phyloP scores from a whole-genome alignment of 2,113 vertebrate species.

The Equus przewalskii region DNA sequence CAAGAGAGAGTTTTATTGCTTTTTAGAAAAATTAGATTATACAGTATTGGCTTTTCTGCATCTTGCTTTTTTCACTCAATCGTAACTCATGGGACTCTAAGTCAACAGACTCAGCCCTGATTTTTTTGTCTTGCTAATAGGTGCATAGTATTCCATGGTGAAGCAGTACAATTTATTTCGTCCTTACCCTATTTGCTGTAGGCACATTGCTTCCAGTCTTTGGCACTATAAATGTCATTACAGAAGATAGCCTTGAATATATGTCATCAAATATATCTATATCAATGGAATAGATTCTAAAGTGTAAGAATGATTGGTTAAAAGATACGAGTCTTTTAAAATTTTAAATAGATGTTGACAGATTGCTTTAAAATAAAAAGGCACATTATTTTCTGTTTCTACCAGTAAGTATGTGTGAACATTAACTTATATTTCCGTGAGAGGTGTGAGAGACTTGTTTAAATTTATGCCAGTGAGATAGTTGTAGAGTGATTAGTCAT shows the following conservation, averaged over 20 bases:
- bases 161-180: background rate
- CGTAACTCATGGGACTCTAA: background rate
- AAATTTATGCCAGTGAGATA: background rate
- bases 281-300: background rate
- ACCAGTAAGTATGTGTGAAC: background rate
- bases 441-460: background rate
- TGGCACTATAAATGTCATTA: background rate
- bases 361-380: slow-evolving; percentile 5
- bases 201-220: background rate
- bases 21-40: slow-evolving; percentile 38
- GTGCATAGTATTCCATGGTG: background rate
- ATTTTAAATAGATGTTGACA: background rate
- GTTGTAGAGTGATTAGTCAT: background rate
- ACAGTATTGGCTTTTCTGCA: background rate
- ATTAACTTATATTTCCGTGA: background rate
- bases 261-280: background rate
- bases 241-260: background rate
- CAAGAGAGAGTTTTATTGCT: background rate
- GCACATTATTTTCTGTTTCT: background rate
- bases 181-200: background rate
- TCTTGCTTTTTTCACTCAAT: slow-evolving; percentile 31
- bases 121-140: background rate
- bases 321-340: background rate
- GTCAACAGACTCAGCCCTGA: background rate
- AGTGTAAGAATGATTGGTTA: background rate